These are phyloP conservation scores for Sphaeramia orbicularis DNA, from an alignment of 2,797 vertebrate species.

Conservation along the genomic window DNA sequence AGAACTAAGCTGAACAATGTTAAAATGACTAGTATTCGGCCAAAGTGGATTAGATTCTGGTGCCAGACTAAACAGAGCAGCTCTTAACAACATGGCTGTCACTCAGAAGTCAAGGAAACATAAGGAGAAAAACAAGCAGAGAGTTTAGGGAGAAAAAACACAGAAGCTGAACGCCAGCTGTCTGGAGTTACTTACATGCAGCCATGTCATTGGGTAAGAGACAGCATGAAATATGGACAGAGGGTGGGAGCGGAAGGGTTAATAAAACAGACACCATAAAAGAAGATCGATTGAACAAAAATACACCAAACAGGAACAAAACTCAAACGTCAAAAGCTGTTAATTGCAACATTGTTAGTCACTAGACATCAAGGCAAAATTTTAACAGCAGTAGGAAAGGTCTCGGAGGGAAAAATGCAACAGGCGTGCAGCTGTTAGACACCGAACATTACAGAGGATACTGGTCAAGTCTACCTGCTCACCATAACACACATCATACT, in stretches of 20 bases:
- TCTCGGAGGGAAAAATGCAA: constrained; percentile 39
- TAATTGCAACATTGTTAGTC: constrained; percentile 59
- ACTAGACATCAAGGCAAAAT: constrained; percentile 24
- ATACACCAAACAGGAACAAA: constrained; percentile 16
- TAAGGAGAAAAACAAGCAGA: constrained; percentile 41
- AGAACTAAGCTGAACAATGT: constrained; percentile 1
- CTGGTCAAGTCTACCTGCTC: too few relatives aligned
- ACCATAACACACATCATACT: too few relatives aligned
- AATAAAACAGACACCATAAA: constrained; percentile 64
- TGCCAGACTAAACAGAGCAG: constrained; percentile 9
- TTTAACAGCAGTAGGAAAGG: constrained; percentile 44
- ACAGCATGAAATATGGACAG: constrained; percentile 99
- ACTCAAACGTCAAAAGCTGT: constrained; percentile 41
- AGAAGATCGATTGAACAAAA: constrained; percentile 47
- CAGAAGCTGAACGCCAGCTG: constrained; percentile 83
- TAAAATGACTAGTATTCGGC: constrained; percentile 15
- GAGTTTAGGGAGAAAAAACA: constrained; percentile 60
- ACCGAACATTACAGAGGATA: constrained; percentile 5
- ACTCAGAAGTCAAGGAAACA: constrained; percentile 45
- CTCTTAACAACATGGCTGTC: constrained; percentile 18
- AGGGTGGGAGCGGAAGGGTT: constrained; percentile 84
- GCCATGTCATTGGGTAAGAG: constrained; percentile 99
- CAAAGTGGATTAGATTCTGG: constrained; percentile 32
- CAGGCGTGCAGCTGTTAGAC: constrained; percentile 47
- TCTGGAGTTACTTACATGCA: constrained; percentile 99